These are phyloP conservation scores for Ips typographus DNA, from an alignment of 1,140 invertebrate genomes.

Conservation along the genomic window DNA sequence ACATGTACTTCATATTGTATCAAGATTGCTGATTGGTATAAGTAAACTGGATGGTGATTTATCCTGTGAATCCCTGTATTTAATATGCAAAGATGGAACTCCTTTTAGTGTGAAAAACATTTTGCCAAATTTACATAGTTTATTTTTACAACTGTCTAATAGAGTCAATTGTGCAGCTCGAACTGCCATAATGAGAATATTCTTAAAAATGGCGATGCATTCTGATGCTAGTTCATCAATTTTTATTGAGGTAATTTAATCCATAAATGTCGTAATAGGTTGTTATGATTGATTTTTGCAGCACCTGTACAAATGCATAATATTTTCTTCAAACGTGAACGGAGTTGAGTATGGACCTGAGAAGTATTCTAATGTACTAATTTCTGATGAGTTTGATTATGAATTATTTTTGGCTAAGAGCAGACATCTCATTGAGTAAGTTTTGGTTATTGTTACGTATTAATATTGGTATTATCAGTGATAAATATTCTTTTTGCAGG, in stretches of 20 bases:
- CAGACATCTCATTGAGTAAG: slow-evolving; percentile 31
- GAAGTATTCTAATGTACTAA: slow-evolving; percentile 32
- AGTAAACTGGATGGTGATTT: slow-evolving; percentile 25
- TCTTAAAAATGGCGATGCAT: slow-evolving; percentile 38
- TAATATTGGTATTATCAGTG: background rate
- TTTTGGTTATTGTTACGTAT: slow-evolving; percentile 4
- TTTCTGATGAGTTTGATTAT: slow-evolving; percentile 37
- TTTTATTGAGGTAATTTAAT: slow-evolving; percentile 30
- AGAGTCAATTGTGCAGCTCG: slow-evolving; percentile 18
- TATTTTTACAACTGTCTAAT: slow-evolving; percentile 27
- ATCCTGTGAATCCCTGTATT: slow-evolving; percentile 20
- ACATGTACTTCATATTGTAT: slow-evolving; percentile 31
- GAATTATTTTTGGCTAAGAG: slow-evolving; percentile 29
- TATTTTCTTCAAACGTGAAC: slow-evolving; percentile 18
- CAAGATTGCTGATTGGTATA: slow-evolving; percentile 22
- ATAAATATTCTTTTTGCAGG: slow-evolving; percentile 10
- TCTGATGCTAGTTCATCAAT: slow-evolving; percentile 27
- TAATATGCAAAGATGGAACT: slow-evolving; percentile 35
- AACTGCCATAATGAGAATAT: slow-evolving; percentile 30
- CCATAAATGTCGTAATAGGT: background rate
- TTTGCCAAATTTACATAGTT: slow-evolving; percentile 32
- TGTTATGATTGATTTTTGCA: slow-evolving; percentile 15
- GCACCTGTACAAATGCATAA: slow-evolving; percentile 34
- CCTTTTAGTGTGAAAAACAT: slow-evolving; percentile 32
- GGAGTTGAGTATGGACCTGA: slow-evolving; percentile 31